phyloP scores from a whole-genome alignment of 1,140 invertebrate species.

The Oryctes rhinoceros region DNA sequence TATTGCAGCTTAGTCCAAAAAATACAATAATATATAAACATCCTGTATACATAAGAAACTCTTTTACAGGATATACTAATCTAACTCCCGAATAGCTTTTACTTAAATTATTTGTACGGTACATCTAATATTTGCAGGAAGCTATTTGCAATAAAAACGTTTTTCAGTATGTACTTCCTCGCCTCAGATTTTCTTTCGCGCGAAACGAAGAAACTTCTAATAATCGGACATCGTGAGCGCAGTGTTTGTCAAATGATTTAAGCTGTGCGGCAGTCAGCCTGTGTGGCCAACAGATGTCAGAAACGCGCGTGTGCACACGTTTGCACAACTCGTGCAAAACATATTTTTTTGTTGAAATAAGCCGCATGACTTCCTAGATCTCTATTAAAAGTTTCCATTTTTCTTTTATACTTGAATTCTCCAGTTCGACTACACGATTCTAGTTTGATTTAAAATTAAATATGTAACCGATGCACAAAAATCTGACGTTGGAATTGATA shows the following conservation, averaged over 20 bases:
- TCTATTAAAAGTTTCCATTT: neutral
- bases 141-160: too few species aligned
- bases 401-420: neutral
- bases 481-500: too few species aligned
- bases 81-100: too few species aligned
- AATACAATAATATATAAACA: too few species aligned
- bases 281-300: slow-evolving; percentile 28
- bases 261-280: slow-evolving; percentile 19
- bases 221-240: neutral
- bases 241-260: slow-evolving; percentile 30
- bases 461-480: too few species aligned
- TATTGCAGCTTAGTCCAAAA: too few species aligned
- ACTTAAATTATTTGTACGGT: too few species aligned
- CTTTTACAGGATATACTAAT: too few species aligned
- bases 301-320: slow-evolving; percentile 41
- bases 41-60: too few species aligned
- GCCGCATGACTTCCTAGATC: slow-evolving; percentile 36
- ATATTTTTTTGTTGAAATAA: slow-evolving; percentile 15
- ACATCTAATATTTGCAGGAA: too few species aligned
- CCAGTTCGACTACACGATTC: too few species aligned
- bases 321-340: slow-evolving; percentile 35
- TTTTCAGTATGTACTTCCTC: neutral
- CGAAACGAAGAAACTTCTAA: slow-evolving; percentile 5
- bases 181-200: neutral
- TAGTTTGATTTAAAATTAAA: too few species aligned